Evolutionary conservation across 1,140 invertebrate genomes (phyloP).

Genomic region (Drosophila trapezifrons): DNA sequence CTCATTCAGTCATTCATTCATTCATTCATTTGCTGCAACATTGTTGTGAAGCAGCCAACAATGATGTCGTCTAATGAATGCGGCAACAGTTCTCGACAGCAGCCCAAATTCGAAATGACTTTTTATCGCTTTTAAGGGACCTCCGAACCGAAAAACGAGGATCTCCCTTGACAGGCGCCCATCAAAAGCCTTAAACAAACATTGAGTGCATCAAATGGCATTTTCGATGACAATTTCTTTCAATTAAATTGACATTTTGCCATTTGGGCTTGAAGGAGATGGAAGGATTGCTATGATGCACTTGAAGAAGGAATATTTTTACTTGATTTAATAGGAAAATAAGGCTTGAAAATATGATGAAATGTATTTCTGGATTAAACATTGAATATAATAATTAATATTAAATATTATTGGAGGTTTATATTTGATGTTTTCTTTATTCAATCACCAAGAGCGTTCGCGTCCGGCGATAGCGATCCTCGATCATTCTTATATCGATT

Average conservation of each 20-base stretch:
- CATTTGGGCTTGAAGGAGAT: conserved; percentile 11
- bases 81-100: conserved; percentile 62
- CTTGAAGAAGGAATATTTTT: not conserved
- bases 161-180: conserved; percentile 33
- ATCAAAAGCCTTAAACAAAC: conserved; percentile 53
- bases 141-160: conserved; percentile 1
- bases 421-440: no score
- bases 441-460: no score
- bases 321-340: no score
- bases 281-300: conserved; percentile 4
- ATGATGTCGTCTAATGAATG: conserved; percentile 72
- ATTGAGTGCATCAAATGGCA: conserved; percentile 54
- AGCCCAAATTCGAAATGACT: conserved; percentile 52
- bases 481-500: no score
- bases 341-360: not conserved
- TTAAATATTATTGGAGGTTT: no score
- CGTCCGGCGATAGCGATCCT: no score
- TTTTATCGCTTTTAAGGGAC: conserved; percentile 48
- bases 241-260: conserved; percentile 72
- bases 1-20: conserved; percentile 50
- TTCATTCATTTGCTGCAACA: conserved; percentile 74
- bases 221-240: conserved; percentile 64
- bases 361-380: no score
- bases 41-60: conserved; percentile 62
- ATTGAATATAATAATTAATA: no score